Evolutionary conservation across 2,797 vertebrate species (phyloP).

Genomic region (Sebastes matsubarae): DNA sequence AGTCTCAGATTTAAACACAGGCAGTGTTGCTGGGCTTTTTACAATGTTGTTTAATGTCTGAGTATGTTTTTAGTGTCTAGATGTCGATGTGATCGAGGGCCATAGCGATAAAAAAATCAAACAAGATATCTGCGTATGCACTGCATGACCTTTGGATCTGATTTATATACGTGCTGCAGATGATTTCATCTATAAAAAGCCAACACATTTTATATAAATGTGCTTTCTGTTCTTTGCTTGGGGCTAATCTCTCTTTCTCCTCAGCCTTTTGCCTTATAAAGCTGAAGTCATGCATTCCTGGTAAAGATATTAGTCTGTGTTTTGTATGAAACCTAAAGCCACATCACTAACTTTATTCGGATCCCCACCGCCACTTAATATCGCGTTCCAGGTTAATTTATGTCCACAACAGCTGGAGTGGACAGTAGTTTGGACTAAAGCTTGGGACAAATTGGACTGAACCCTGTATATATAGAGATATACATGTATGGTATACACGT

Average conservation of each 20-base stretch:
- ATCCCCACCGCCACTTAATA: conserved; percentile 35
- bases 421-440: neutral
- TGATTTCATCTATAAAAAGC: conserved; percentile 42
- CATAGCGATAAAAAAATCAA: neutral
- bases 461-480: neutral
- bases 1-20: conserved; percentile 25
- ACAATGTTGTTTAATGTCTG: conserved; percentile 34
- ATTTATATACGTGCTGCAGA: conserved; percentile 20
- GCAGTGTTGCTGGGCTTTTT: conserved; percentile 25
- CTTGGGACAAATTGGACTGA: neutral
- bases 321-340: conserved; percentile 63
- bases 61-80: conserved; percentile 33
- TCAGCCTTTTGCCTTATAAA: conserved; percentile 40
- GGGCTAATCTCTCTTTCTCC: conserved; percentile 21
- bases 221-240: conserved; percentile 30
- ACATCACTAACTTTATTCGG: conserved; percentile 52
- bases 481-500: neutral
- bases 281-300: conserved; percentile 52
- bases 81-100: conserved; percentile 24
- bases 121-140: conserved; percentile 1
- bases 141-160: conserved; percentile 8
- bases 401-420: conserved; percentile 28
- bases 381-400: conserved; percentile 35
- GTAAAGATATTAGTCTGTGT: conserved; percentile 64
- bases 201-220: conserved; percentile 14